phyloP scores from a whole-genome alignment of 2,797 vertebrate genomes.

The Phrynocephalus vlangalii region DNA sequence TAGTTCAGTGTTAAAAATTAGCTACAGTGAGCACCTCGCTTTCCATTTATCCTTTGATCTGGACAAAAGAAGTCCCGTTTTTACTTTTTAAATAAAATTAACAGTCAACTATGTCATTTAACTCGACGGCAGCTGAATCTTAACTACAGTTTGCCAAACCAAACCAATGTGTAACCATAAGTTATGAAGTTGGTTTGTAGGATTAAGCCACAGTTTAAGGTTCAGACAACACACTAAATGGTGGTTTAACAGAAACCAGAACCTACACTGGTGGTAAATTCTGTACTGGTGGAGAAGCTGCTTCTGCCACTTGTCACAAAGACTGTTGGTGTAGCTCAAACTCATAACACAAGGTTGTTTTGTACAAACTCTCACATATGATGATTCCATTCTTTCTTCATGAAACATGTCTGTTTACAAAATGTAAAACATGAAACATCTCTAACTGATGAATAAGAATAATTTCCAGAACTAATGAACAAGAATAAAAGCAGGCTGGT shows the following conservation, averaged over 20 bases:
- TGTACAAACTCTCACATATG: not conserved
- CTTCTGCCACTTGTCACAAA: no score
- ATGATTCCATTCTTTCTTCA: not conserved
- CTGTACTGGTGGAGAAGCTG: not conserved
- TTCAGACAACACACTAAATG: not conserved
- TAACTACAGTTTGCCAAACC: not conserved
- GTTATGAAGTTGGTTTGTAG: not conserved
- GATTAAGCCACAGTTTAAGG: not conserved
- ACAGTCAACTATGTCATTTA: not conserved
- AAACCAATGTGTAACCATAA: not conserved
- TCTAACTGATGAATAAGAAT: not conserved
- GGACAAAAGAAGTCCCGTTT: not conserved
- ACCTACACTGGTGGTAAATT: not conserved
- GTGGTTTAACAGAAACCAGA: not conserved
- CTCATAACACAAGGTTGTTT: not conserved
- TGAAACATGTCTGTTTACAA: not conserved
- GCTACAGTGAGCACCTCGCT: no score
- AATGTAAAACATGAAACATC: not conserved
- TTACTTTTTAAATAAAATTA: not conserved
- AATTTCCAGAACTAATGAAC: not conserved
- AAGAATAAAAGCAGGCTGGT: not conserved
- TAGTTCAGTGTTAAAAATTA: no score
- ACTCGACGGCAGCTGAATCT: not conserved
- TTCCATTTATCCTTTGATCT: not conserved
- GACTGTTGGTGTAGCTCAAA: not conserved